These are phyloP conservation scores for Microchirus variegatus DNA, from an alignment of 2,797 vertebrate species.

Conservation along the genomic window DNA sequence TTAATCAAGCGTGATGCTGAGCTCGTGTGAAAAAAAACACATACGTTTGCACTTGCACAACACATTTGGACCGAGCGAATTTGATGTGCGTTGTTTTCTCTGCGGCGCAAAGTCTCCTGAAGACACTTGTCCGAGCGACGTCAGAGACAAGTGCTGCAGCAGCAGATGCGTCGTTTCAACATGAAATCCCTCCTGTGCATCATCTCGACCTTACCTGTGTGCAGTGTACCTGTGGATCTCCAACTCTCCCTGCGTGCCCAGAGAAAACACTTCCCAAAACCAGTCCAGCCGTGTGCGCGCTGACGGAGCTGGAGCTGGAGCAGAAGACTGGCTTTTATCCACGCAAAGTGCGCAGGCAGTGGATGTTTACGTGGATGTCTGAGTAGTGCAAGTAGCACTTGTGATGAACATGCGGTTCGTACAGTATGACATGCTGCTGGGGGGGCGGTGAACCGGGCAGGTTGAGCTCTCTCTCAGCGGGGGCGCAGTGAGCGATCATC, in stretches of 20 bases:
- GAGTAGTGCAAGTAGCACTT: slow-evolving; percentile 57
- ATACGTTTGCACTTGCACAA: too few relatives aligned
- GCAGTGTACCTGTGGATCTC: slow-evolving; percentile 66
- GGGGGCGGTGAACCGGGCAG: slow-evolving; percentile 72
- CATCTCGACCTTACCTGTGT: slow-evolving; percentile 54
- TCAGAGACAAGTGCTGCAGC: slow-evolving; percentile 26
- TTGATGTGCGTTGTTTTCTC: too few relatives aligned
- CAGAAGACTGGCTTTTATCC: background rate
- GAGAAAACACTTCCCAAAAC: too few relatives aligned
- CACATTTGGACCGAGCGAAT: too few relatives aligned
- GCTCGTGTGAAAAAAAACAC: too few relatives aligned
- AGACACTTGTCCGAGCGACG: slow-evolving; percentile 45
- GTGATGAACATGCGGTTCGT: slow-evolving; percentile 73
- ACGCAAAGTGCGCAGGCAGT: background rate
- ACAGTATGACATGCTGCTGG: slow-evolving; percentile 66
- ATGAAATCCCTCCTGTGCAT: too few relatives aligned
- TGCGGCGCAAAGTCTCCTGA: too few relatives aligned
- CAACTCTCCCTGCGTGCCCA: slow-evolving; percentile 22
- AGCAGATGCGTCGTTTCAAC: background rate
- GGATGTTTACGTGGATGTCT: slow-evolving; percentile 43
- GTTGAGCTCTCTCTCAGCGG: slow-evolving; percentile 68
- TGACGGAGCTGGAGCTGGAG: too few relatives aligned
- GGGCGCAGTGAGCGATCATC: slow-evolving; percentile 33
- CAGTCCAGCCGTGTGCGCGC: background rate
- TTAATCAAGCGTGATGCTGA: too few relatives aligned